Percentiles rank a stretch among this genome's conserved stretches.
These are phyloP conservation scores for Athalia rosae DNA, from an alignment of 2,888 invertebrate species.

Conservation along the genomic window DNA sequence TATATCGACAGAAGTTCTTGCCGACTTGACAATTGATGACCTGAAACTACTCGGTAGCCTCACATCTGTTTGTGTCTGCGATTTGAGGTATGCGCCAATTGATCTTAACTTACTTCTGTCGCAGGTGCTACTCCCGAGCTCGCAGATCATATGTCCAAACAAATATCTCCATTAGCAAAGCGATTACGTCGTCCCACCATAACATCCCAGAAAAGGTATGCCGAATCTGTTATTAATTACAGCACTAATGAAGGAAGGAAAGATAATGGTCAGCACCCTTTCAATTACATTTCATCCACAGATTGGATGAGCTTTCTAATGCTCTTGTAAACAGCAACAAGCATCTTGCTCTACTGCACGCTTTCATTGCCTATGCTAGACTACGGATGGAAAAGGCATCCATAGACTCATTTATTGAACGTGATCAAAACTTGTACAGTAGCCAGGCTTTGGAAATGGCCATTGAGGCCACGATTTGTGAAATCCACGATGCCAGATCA, in stretches of 20 bases:
- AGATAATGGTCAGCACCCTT: not conserved
- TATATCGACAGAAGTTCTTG: conserved; percentile 58
- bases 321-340: conserved; percentile 49
- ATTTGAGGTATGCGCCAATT: not conserved
- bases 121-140: conserved; percentile 49
- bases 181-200: conserved; percentile 36
- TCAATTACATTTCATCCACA: conserved; percentile 44
- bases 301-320: conserved; percentile 47
- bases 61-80: conserved; percentile 8
- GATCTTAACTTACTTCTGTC: conserved; percentile 43
- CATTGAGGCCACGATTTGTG: conserved; percentile 49
- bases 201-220: conserved; percentile 47
- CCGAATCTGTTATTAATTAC: not conserved
- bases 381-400: conserved; percentile 51
- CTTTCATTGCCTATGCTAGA: conserved; percentile 54
- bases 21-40: conserved; percentile 57
- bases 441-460: conserved; percentile 54
- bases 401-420: conserved; percentile 55
- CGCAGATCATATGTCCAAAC: conserved; percentile 48
- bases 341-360: conserved; percentile 56
- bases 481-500: conserved; percentile 52
- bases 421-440: conserved; percentile 52
- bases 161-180: conserved; percentile 44
- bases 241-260: not conserved
- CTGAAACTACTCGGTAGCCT: conserved; percentile 57